Evolutionary conservation across 2,113 vertebrate genomes (phyloP).

Genomic region (Neoarius graeffei): DNA sequence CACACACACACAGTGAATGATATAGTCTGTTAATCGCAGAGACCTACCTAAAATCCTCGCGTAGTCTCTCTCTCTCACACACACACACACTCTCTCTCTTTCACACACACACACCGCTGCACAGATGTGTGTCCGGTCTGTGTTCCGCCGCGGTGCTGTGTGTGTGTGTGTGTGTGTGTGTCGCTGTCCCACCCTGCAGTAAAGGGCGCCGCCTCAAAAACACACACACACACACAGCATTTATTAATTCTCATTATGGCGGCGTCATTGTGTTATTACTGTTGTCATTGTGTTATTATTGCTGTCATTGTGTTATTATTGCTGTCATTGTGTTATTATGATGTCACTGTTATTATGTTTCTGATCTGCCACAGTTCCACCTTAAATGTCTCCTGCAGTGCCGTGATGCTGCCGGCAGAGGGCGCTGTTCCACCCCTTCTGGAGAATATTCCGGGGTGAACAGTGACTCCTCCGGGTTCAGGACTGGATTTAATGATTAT

Average conservation of each 20-base stretch:
- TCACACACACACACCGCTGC: background rate
- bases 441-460: background rate
- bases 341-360: no score
- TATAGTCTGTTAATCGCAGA: background rate
- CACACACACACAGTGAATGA: background rate
- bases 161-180: conserved; percentile 1
- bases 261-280: background rate
- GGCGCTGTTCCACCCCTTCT: background rate
- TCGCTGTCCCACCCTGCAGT: conserved; percentile 22
- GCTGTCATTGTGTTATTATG: no score
- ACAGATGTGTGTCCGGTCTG: background rate
- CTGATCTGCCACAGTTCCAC: no score
- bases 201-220: conserved; percentile 1
- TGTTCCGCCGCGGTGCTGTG: background rate
- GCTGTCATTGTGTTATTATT: no score
- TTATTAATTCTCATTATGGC: background rate
- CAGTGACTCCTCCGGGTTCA: no score
- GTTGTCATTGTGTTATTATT: no score
- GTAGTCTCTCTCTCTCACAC: background rate
- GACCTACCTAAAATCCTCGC: background rate
- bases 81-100: background rate
- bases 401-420: background rate
- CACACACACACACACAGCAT: background rate
- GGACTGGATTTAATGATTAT: no score
- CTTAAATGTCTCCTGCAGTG: background rate